phyloP scores from a whole-genome alignment of 2,888 invertebrate species.

The Ochropleura leucogaster region DNA sequence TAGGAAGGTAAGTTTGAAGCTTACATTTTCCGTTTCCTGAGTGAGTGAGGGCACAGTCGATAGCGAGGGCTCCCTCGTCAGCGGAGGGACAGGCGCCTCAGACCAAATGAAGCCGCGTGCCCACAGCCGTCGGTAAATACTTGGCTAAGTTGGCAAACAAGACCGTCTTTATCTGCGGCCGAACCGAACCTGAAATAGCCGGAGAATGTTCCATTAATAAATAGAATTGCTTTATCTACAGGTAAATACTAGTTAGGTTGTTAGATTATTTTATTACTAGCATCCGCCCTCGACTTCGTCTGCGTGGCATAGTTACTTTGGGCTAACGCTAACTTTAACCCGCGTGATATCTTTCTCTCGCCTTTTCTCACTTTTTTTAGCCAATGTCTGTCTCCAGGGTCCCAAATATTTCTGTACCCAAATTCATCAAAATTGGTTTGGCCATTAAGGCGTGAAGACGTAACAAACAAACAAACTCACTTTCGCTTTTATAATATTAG shows the following conservation, averaged over 20 bases:
- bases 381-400: too few species aligned
- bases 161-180: constrained; percentile 37
- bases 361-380: too few species aligned
- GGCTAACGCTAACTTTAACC: too few species aligned
- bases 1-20: too few species aligned
- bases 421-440: too few species aligned
- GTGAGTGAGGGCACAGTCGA: neutral
- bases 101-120: constrained; percentile 30
- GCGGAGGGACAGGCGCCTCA: neutral
- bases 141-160: constrained; percentile 46
- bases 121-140: constrained; percentile 43
- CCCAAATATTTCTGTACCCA: too few species aligned
- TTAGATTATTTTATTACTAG: neutral
- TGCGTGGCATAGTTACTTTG: too few species aligned
- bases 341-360: too few species aligned
- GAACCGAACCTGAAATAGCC: constrained; percentile 1
- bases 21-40: neutral
- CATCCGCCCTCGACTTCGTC: rapidly evolving
- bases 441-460: too few species aligned
- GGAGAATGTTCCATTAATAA: constrained; percentile 2
- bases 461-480: too few species aligned
- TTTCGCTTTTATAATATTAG: too few species aligned
- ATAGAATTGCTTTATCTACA: constrained; percentile 14
- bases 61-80: neutral
- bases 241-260: neutral